Evolutionary conservation across 2,888 invertebrate species (phyloP).

Genomic region (Alitta virens): DNA sequence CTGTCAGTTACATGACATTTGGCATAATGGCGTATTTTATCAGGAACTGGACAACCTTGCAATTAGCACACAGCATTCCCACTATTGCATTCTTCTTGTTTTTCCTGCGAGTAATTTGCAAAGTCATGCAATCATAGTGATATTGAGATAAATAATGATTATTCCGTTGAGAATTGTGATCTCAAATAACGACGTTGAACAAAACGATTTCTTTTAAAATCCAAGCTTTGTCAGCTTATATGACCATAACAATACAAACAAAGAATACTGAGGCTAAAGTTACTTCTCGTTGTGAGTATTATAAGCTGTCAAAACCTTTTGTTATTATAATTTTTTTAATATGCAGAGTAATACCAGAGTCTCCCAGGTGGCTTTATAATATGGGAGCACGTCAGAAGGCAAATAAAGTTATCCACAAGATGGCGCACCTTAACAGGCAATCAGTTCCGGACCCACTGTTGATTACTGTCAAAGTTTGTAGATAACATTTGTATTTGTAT

Average conservation of each 20-base stretch:
- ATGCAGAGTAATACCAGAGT: constrained; percentile 70
- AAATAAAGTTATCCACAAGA: constrained; percentile 64
- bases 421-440: constrained; percentile 68
- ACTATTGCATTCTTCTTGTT: neutral
- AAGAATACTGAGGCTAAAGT: no score
- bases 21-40: constrained; percentile 40
- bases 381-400: constrained; percentile 67
- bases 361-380: constrained; percentile 70
- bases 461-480: constrained; percentile 11
- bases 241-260: no score
- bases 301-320: neutral
- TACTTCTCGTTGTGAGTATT: neutral
- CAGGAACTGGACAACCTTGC: constrained; percentile 39
- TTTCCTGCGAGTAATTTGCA: constrained; percentile 4
- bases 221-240: no score
- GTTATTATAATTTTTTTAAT: constrained; percentile 5
- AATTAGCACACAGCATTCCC: constrained; percentile 26
- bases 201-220: no score
- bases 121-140: no score
- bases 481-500: no score
- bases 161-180: no score
- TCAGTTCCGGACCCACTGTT: constrained; percentile 31
- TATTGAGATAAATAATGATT: no score
- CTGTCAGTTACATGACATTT: constrained; percentile 44
- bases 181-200: no score